A percentile compares a stretch with the other conserved stretches of the same genome.
phyloP scores from a whole-genome alignment of 2,888 invertebrate species.

The Uropetala carovei region DNA sequence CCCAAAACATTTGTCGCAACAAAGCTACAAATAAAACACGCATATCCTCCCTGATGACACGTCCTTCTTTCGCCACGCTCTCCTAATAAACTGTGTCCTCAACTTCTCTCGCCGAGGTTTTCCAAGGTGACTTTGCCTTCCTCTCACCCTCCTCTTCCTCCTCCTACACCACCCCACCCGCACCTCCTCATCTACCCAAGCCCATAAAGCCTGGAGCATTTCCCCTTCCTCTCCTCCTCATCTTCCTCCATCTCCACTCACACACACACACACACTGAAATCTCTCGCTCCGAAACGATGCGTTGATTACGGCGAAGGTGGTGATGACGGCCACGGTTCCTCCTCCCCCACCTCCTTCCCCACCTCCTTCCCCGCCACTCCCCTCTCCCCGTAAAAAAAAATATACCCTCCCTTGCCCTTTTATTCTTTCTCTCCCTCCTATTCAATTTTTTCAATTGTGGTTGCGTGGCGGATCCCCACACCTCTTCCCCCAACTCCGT shows the following conservation, averaged over 20 bases:
- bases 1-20: neutral
- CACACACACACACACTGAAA: neutral
- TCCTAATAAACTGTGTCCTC: conserved; percentile 3
- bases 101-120: neutral
- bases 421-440: neutral
- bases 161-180: neutral
- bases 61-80: conserved; percentile 25
- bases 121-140: neutral
- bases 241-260: too few species aligned
- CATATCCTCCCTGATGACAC: neutral
- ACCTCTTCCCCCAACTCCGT: neutral
- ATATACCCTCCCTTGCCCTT: neutral
- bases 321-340: neutral
- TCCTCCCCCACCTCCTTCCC: neutral
- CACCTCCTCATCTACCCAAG: too few species aligned
- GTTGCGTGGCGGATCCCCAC: neutral
- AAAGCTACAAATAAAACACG: conserved; percentile 12
- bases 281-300: neutral
- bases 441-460: neutral
- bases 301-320: neutral
- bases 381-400: neutral
- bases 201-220: too few species aligned
- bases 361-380: too few species aligned
- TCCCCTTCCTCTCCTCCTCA: too few species aligned
- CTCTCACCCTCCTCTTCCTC: neutral